Percentiles rank a stretch among this genome's conserved stretches.
Conservation (phyloP, 2,888 invertebrate species). For the Nomada ruficornis region DNA sequence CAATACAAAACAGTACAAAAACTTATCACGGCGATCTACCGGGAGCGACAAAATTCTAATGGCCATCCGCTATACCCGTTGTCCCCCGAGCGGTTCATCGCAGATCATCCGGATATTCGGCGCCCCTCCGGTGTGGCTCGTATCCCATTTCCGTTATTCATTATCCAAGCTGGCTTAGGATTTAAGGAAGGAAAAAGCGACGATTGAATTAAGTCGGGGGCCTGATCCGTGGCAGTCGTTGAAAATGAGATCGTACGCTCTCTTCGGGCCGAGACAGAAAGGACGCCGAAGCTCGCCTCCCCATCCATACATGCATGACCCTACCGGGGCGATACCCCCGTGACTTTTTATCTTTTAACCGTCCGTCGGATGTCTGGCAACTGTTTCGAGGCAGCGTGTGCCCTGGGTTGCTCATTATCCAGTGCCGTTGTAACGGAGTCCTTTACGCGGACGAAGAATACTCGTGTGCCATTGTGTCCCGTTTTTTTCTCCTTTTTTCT, state of each 20-base stretch:
- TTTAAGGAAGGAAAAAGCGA: slow-evolving; percentile 56
- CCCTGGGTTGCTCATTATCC: slow-evolving; percentile 59
- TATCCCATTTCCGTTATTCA: slow-evolving; percentile 56
- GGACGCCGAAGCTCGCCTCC: slow-evolving; percentile 19
- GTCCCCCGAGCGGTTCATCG: slow-evolving; percentile 45
- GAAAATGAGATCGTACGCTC: not conserved
- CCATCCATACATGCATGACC: slow-evolving; percentile 70
- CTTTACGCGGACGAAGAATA: slow-evolving; percentile 33
- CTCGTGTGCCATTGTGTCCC: slow-evolving; percentile 36
- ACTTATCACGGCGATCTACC: not conserved
- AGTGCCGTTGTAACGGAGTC: slow-evolving; percentile 19
- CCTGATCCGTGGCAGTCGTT: slow-evolving; percentile 39
- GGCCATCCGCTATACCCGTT: slow-evolving; percentile 36
- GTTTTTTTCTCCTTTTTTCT: not conserved
- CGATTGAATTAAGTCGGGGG: slow-evolving; percentile 58
- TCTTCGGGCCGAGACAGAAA: slow-evolving; percentile 7
- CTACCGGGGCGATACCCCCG: slow-evolving; percentile 54
- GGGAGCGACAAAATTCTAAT: slow-evolving; percentile 51
- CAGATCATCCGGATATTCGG: slow-evolving; percentile 62
- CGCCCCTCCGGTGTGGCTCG: slow-evolving; percentile 26
- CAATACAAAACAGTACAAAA: not conserved
- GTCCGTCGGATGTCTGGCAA: slow-evolving; percentile 22
- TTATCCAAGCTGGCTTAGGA: slow-evolving; percentile 61
- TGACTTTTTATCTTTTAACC: slow-evolving; percentile 52
- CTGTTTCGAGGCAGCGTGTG: slow-evolving; percentile 18